phyloP scores from a whole-genome alignment of 2,113 vertebrate genomes.

The Scatophagus argus region DNA sequence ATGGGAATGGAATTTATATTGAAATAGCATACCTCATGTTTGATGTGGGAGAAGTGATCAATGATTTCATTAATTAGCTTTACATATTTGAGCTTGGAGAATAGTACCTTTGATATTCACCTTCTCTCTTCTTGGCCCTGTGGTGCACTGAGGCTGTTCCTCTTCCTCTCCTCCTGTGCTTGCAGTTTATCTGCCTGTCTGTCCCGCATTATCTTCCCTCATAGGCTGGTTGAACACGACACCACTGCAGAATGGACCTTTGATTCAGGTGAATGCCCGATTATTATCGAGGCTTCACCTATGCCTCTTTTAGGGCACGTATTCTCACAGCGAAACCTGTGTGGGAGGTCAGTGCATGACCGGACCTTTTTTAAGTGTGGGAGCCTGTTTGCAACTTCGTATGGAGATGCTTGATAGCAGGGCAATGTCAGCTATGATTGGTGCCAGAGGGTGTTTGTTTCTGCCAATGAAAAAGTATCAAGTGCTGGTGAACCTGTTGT shows the following conservation, averaged over 20 bases:
- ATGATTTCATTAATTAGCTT: constrained; percentile 79
- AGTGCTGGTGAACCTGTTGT: constrained; percentile 17
- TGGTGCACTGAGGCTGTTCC: not conserved
- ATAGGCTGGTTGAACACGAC: constrained; percentile 24
- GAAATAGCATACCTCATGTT: constrained; percentile 57
- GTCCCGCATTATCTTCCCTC: constrained; percentile 30
- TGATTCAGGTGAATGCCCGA: constrained; percentile 21
- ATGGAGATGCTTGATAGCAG: constrained; percentile 1
- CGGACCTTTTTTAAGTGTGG: not conserved
- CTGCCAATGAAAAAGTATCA: constrained; percentile 8
- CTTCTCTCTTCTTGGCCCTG: constrained; percentile 13
- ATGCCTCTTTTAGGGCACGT: not conserved
- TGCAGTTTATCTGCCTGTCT: constrained; percentile 39
- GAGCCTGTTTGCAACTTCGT: constrained; percentile 23
- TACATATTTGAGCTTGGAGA: constrained; percentile 50
- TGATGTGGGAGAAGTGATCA: constrained; percentile 73
- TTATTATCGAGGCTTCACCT: constrained; percentile 40
- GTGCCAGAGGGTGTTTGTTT: constrained; percentile 20
- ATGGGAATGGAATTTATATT: constrained; percentile 69
- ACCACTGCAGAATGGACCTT: constrained; percentile 29
- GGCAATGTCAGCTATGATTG: constrained; percentile 8
- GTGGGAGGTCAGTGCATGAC: constrained; percentile 25
- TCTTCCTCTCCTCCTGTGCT: not conserved
- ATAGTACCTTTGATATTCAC: constrained; percentile 42
- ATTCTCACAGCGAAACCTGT: not conserved